Percentiles rank a stretch among this genome's conserved stretches.
Evolutionary conservation across 2,888 invertebrate species (phyloP).

Genomic region (Melinaea marsaeus): DNA sequence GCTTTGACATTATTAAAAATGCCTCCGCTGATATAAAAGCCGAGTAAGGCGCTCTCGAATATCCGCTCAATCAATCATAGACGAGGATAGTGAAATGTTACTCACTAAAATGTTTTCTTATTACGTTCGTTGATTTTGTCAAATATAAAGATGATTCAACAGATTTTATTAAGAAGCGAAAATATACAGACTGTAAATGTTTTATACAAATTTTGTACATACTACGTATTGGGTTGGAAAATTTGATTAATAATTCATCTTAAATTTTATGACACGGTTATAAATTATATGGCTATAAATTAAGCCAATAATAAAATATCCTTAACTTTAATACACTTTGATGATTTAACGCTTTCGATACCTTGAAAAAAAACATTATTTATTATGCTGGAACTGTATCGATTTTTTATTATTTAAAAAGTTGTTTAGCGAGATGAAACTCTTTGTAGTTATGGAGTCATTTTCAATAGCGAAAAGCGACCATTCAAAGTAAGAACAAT

Average conservation of each 20-base stretch:
- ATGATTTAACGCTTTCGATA: background rate
- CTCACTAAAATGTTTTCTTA: background rate
- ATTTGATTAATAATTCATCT: background rate
- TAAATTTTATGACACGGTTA: background rate
- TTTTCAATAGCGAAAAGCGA: constrained; percentile 18
- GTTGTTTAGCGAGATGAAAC: constrained; percentile 14
- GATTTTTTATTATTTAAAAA: constrained; percentile 7
- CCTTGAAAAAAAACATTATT: background rate
- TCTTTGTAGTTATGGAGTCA: constrained; percentile 18
- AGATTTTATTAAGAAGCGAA: too few species aligned
- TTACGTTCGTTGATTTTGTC: background rate
- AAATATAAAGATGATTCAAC: background rate
- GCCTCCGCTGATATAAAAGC: constrained; percentile 14
- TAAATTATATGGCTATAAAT: constrained; percentile 1
- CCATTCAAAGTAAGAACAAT: constrained; percentile 23
- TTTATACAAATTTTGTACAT: too few species aligned
- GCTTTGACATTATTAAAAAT: constrained; percentile 22
- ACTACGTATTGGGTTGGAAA: too few species aligned
- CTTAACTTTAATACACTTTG: background rate
- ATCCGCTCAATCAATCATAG: constrained; percentile 15
- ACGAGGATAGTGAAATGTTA: constrained; percentile 2
- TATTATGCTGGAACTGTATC: background rate
- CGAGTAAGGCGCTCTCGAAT: constrained; percentile 1
- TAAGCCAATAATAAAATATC: constrained; percentile 3
- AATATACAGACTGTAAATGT: too few species aligned